Evolutionary conservation across 2,113 vertebrate species (phyloP).

Genomic region (Limnothrissa miodon): DNA sequence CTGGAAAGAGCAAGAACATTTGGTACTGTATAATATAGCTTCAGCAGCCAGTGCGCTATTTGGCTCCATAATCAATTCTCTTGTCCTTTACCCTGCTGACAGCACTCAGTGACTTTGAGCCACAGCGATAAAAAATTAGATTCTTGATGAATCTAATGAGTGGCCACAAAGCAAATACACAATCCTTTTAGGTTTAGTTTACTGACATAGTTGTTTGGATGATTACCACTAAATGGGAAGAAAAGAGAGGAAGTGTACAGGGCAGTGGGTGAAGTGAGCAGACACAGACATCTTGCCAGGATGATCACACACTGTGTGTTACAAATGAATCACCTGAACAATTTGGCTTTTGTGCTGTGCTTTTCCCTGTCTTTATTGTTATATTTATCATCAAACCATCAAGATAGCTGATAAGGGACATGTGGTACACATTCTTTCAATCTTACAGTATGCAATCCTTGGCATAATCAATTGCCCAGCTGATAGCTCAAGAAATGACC

Average conservation of each 20-base stretch:
- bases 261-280: too few species aligned
- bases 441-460: not conserved
- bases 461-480: not conserved
- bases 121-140: too few species aligned
- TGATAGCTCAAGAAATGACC: too few species aligned
- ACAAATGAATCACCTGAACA: not conserved
- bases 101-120: not conserved
- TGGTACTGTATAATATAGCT: too few species aligned
- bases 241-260: not conserved
- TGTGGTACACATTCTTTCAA: not conserved
- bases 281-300: not conserved
- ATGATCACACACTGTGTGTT: not conserved
- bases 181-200: not conserved
- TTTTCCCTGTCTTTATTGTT: too few species aligned
- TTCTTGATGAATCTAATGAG: not conserved
- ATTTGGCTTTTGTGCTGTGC: not conserved
- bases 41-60: too few species aligned
- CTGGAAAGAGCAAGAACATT: too few species aligned
- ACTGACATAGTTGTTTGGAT: not conserved
- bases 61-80: too few species aligned
- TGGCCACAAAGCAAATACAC: not conserved
- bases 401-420: not conserved
- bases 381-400: not conserved
- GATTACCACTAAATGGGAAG: not conserved
- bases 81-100: too few species aligned